Base-by-base conservation (phyloP, 1,140 invertebrate species). In the Hycleus phaleratus region DNA sequence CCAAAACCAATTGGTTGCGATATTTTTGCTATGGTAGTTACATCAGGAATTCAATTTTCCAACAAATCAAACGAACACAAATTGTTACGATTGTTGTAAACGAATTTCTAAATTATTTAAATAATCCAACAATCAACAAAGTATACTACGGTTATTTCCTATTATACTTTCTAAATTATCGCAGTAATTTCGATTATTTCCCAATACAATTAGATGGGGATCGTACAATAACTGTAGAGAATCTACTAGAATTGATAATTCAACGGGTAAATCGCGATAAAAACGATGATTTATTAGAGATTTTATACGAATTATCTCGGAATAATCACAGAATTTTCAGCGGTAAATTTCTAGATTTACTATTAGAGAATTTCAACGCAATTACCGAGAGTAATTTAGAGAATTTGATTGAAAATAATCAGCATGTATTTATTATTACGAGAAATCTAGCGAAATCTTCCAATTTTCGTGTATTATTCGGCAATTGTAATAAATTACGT, bases 1-100 rank as follows among this genome's bases (percentile, higher is more conserved):
- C 38, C 1, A 49, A 63, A 55, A 46, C 53, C 11, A 51, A 57
- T 10, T 63, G 61, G 57, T 49, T 63, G 11, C 26, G 26, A 48
- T n/a, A 59, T 18, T 50, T 63, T 45, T 56, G 53, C 11, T 57
- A 46, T 38, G 46, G 44, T 3, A 10, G 32, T 10, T 25, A 55
- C 8, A 53, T 48, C 10, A 45, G 50, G n/a, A 45, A 45, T 38
- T 25, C 53, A 26, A 11, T 63, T 7, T 56, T 58, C 4, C 43
- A 45, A 10, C 25, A 44, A 26, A 49, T 58, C 26, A 4, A 45
- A 53, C 8, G 40, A 40, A 32, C 56, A 59, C 46, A 56, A 48
- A 45, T 32, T 3, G 32, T 32, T 32, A 4, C 4, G 32, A 32
- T 7, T 5, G 7, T 32, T 32, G 7, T 32, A 4, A 7, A 5